Percentiles rank a stretch among this genome's conserved stretches.
These are phyloP conservation scores for Ephestia elutella DNA, from an alignment of 1,140 invertebrate species.

Conservation along the genomic window DNA sequence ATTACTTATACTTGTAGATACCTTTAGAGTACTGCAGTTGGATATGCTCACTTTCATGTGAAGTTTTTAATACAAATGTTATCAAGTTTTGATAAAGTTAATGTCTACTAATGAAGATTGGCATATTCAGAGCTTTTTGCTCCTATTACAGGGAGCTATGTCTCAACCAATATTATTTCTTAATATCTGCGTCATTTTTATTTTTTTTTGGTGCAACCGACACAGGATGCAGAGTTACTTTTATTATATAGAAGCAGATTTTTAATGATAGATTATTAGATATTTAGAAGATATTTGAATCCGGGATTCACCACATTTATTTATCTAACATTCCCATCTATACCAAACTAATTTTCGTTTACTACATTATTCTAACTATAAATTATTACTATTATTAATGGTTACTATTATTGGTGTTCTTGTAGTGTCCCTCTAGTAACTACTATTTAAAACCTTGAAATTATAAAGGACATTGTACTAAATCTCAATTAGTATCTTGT, in stretches of 20 bases:
- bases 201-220: background rate
- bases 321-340: constrained; percentile 16
- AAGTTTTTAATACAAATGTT: no score
- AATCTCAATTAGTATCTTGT: constrained; percentile 62
- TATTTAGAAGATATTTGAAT: background rate
- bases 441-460: constrained; percentile 58
- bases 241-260: no score
- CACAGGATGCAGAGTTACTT: background rate
- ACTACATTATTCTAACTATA: constrained; percentile 27
- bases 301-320: constrained; percentile 18
- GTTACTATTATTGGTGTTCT: constrained; percentile 63
- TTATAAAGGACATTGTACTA: constrained; percentile 65
- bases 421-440: constrained; percentile 59
- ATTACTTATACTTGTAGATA: no score
- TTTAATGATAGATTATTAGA: no score
- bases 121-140: no score
- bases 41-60: no score
- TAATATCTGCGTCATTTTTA: background rate
- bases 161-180: no score
- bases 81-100: no score
- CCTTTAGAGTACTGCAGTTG: no score
- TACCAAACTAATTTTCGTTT: constrained; percentile 13
- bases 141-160: no score
- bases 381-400: constrained; percentile 39
- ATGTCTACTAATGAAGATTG: no score